These are phyloP conservation scores for Larimichthys polyactis DNA, from an alignment of 2,113 vertebrate genomes.

Conservation along the genomic window DNA sequence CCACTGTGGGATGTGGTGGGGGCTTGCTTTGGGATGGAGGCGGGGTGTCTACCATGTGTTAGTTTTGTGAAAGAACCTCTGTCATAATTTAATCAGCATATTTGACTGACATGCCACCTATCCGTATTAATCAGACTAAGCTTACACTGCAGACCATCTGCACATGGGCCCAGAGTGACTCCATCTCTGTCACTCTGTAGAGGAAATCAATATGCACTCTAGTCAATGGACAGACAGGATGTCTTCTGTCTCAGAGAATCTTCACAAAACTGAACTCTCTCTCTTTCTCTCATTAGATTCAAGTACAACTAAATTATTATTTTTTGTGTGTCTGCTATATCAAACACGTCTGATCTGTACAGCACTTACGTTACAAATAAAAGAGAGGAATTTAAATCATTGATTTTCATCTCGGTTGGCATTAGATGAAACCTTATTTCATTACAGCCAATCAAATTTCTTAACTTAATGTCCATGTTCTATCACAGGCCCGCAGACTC, in stretches of 20 bases:
- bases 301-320: too few relatives aligned
- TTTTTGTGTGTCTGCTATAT: not conserved
- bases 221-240: constrained; percentile 23
- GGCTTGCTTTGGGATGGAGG: not conserved
- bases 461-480: too few relatives aligned
- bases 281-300: too few relatives aligned
- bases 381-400: too few relatives aligned
- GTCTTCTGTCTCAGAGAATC: constrained; percentile 2
- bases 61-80: constrained; percentile 36
- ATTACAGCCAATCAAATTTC: too few relatives aligned
- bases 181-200: constrained; percentile 13
- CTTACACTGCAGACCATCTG: constrained; percentile 68
- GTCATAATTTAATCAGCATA: constrained; percentile 55
- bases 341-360: not conserved
- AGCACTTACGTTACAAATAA: not conserved
- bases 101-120: constrained; percentile 52
- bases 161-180: constrained; percentile 28
- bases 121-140: constrained; percentile 67
- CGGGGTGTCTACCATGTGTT: constrained; percentile 23
- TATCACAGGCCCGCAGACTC: too few relatives aligned
- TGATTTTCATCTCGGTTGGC: too few relatives aligned
- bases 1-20: constrained; percentile 8
- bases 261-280: not conserved
- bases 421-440: too few relatives aligned
- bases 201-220: constrained; percentile 43